Percentiles rank a stretch among this genome's conserved stretches.
phyloP scores from a whole-genome alignment of 1,140 invertebrate species.

The Orius laevigatus region DNA sequence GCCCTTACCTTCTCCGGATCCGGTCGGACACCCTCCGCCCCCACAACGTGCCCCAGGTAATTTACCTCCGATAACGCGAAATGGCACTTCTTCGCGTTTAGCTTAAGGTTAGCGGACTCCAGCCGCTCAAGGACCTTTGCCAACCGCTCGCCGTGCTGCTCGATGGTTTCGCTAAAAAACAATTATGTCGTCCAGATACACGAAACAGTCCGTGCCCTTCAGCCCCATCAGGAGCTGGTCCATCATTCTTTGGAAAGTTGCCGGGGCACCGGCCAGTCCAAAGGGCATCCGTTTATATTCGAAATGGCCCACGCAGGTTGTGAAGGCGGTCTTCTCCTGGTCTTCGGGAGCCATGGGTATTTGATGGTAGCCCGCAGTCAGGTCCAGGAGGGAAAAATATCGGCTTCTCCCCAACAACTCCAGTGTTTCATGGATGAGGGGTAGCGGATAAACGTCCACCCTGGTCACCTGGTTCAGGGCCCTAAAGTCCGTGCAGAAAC shows the following conservation, averaged over 20 bases:
- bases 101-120: constrained; percentile 4
- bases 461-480: constrained; percentile 22
- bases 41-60: constrained; percentile 28
- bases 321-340: constrained; percentile 31
- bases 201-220: constrained; percentile 14
- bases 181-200: constrained; percentile 19
- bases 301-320: constrained; percentile 23
- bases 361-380: constrained; percentile 35
- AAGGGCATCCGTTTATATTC: constrained; percentile 26
- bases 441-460: not conserved
- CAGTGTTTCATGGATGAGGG: not conserved
- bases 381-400: constrained; percentile 32
- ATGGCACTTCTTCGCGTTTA: constrained; percentile 23
- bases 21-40: constrained; percentile 23
- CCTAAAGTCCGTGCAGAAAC: constrained; percentile 27
- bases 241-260: constrained; percentile 28
- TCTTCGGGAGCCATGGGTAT: constrained; percentile 27
- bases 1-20: constrained; percentile 25
- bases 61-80: constrained; percentile 19
- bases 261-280: constrained; percentile 26
- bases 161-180: constrained; percentile 6
- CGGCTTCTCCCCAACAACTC: constrained; percentile 10
- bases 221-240: constrained; percentile 24
- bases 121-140: constrained; percentile 8
- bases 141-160: constrained; percentile 12